Evolutionary conservation across 2,113 vertebrate genomes (phyloP).

Genomic region (Elephas maximus): DNA sequence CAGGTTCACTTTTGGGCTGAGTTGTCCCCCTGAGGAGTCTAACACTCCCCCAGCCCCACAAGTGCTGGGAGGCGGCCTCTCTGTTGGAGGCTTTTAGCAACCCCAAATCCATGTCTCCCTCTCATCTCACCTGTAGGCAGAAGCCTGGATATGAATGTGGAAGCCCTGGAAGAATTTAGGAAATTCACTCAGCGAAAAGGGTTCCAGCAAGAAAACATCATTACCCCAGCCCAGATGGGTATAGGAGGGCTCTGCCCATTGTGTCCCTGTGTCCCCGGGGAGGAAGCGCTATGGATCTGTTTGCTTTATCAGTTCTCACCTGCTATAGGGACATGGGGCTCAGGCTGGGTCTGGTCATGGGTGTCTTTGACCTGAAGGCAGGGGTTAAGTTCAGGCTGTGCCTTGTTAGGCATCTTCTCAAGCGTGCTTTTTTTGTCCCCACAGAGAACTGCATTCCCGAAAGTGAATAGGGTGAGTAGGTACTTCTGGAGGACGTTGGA

Average conservation of each 20-base stretch:
- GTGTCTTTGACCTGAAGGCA: no score
- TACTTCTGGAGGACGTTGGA: no score
- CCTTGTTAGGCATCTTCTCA: no score
- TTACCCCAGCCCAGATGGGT: not conserved
- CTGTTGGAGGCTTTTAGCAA: not conserved
- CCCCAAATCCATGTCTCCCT: not conserved
- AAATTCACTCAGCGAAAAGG: not conserved
- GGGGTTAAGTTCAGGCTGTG: no score
- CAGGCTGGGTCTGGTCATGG: no score
- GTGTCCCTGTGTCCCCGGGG: not conserved
- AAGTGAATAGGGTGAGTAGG: no score
- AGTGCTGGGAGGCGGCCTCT: accelerated
- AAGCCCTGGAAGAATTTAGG: slow-evolving; percentile 36
- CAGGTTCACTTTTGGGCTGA: accelerated
- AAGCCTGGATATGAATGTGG: accelerated
- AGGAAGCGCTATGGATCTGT: not conserved
- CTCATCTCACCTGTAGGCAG: not conserved
- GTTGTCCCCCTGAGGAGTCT: not conserved
- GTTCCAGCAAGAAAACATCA: not conserved
- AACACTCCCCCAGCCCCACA: accelerated
- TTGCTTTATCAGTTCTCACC: no score
- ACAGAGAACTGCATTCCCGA: no score
- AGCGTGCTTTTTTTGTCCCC: no score
- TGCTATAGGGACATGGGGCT: no score
- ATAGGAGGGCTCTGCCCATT: not conserved